These are phyloP conservation scores for Centroberyx gerrardi DNA, from an alignment of 2,797 vertebrate genomes.

Conservation along the genomic window DNA sequence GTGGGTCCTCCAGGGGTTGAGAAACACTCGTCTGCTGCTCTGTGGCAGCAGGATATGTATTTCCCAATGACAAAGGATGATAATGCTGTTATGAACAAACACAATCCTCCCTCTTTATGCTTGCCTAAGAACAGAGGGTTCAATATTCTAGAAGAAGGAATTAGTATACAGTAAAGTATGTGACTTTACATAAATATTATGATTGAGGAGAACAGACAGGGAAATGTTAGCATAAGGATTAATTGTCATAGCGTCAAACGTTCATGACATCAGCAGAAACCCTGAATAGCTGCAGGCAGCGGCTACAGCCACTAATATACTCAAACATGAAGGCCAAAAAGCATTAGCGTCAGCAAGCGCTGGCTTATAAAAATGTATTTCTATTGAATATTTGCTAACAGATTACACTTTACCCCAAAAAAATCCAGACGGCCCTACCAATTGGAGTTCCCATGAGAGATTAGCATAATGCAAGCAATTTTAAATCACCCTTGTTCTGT, in stretches of 20 bases:
- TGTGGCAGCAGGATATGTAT: slow-evolving; percentile 36
- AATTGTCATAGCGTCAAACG: slow-evolving; percentile 36
- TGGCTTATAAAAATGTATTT: slow-evolving; percentile 63
- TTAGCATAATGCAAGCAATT: slow-evolving; percentile 50
- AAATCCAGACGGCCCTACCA: slow-evolving; percentile 34
- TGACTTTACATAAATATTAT: background rate
- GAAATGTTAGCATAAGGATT: slow-evolving; percentile 2
- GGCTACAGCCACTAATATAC: slow-evolving; percentile 54
- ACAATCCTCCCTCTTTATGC: background rate
- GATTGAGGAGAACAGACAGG: slow-evolving; percentile 1
- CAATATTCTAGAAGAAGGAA: background rate
- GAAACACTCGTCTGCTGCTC: background rate
- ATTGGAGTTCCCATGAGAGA: slow-evolving; percentile 20
- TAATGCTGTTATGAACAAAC: slow-evolving; percentile 2
- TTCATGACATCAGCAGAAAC: slow-evolving; percentile 61
- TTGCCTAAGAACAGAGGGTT: background rate
- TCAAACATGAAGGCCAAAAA: slow-evolving; percentile 58
- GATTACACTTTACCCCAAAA: slow-evolving; percentile 50
- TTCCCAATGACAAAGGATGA: slow-evolving; percentile 25
- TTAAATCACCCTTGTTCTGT: slow-evolving; percentile 32
- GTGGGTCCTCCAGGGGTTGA: background rate
- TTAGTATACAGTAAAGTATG: slow-evolving; percentile 5
- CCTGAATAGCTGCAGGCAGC: slow-evolving; percentile 27
- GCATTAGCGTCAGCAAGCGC: slow-evolving; percentile 60
- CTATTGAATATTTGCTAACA: slow-evolving; percentile 61